phyloP scores from a whole-genome alignment of 2,888 invertebrate species.

The Eilema sororculum region DNA sequence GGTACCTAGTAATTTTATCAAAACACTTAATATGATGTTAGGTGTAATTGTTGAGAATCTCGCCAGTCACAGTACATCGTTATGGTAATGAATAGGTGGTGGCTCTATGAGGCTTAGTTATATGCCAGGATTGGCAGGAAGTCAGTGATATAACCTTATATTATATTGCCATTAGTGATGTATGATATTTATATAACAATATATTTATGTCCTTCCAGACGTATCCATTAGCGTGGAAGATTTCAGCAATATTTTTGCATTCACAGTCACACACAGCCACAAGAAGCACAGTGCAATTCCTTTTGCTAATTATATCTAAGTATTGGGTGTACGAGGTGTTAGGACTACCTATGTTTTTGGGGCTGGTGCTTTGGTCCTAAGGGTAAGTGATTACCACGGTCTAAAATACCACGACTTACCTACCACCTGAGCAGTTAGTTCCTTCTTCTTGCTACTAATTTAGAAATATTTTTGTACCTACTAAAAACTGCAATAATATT shows the following conservation, averaged over 20 bases:
- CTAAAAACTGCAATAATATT: too few species aligned
- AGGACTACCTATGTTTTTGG: background rate
- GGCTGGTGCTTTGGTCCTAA: background rate
- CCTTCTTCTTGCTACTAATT: background rate
- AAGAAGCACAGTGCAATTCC: background rate
- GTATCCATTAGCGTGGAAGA: background rate
- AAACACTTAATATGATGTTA: constrained; percentile 46
- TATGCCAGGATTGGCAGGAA: constrained; percentile 5
- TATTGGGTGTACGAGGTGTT: background rate
- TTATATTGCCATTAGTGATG: constrained; percentile 3
- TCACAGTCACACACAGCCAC: background rate
- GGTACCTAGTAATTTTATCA: constrained; percentile 40
- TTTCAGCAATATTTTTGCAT: background rate
- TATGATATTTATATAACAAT: background rate
- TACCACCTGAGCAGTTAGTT: too few species aligned
- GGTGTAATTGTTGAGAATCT: constrained; percentile 36
- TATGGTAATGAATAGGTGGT: constrained; percentile 41
- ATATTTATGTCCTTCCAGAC: background rate
- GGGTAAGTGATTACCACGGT: background rate
- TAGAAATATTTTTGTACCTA: too few species aligned
- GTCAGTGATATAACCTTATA: background rate
- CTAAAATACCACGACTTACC: background rate
- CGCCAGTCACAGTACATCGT: constrained; percentile 50
- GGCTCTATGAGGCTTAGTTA: constrained; percentile 19
- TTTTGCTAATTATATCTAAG: background rate